A percentile compares a stretch with the other conserved stretches of the same genome.
These are phyloP conservation scores for Helogale parvula DNA, from an alignment of 2,113 vertebrate genomes.

Conservation along the genomic window DNA sequence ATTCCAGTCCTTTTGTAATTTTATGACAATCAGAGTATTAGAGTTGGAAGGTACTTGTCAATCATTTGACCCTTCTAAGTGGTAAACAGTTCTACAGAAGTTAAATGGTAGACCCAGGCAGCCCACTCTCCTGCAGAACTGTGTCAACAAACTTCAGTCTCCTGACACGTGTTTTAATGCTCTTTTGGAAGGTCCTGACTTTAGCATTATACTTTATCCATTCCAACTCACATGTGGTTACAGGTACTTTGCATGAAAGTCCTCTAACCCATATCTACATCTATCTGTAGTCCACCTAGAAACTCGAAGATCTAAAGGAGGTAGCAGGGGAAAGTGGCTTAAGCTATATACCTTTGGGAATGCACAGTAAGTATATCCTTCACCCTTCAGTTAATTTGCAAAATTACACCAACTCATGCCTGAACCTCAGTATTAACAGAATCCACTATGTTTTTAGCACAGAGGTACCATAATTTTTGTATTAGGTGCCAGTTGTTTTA, in stretches of 20 bases:
- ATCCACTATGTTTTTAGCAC: neutral
- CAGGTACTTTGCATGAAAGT: neutral
- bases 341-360: slow-evolving; percentile 8
- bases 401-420: neutral
- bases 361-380: neutral
- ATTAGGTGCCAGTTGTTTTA: neutral
- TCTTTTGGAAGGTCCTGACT: neutral
- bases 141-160: neutral
- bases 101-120: neutral
- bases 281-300: neutral
- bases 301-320: neutral
- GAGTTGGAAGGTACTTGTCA: neutral
- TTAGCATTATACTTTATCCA: neutral
- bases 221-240: neutral
- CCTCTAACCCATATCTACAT: neutral
- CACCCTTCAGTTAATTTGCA: neutral
- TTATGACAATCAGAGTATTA: neutral
- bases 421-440: neutral
- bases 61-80: neutral
- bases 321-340: neutral
- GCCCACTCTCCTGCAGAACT: neutral
- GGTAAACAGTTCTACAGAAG: neutral
- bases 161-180: neutral
- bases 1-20: neutral
- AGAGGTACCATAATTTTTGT: neutral